These are phyloP conservation scores for Holacanthus passer DNA, from an alignment of 2,113 vertebrate species.

Conservation along the genomic window DNA sequence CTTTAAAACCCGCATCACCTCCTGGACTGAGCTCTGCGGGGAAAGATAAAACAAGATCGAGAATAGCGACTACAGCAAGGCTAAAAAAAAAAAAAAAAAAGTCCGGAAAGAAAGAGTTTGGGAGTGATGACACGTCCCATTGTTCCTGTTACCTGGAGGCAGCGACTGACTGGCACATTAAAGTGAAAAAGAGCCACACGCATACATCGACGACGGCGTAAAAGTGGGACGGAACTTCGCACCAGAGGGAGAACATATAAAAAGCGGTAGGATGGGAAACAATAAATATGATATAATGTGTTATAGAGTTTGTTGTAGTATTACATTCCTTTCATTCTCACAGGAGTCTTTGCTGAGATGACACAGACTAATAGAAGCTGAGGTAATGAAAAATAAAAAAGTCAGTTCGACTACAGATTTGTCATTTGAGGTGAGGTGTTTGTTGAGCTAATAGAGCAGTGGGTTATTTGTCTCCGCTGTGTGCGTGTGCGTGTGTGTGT, in stretches of 20 bases:
- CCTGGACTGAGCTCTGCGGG: conserved; percentile 33
- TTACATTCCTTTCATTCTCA: conserved; percentile 10
- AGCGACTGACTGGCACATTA: conserved; percentile 50
- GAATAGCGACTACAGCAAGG: conserved; percentile 19
- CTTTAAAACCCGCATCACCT: conserved; percentile 33
- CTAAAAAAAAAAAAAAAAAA: not conserved
- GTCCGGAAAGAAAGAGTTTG: conserved; percentile 13
- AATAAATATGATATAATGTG: conserved; percentile 50
- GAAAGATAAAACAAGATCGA: conserved; percentile 46
- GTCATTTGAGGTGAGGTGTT: conserved; percentile 58
- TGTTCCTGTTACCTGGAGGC: conserved; percentile 51
- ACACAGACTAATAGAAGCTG: conserved; percentile 43
- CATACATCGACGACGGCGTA: conserved; percentile 28
- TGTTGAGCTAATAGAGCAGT: conserved; percentile 67
- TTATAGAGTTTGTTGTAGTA: not conserved
- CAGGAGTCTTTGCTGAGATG: conserved; percentile 28
- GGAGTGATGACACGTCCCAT: conserved; percentile 37
- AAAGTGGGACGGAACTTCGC: conserved; percentile 32
- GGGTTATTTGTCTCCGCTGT: conserved; percentile 50
- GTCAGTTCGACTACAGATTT: conserved; percentile 48
- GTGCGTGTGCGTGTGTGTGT: conserved; percentile 24
- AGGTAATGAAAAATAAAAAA: conserved; percentile 64
- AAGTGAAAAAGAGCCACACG: conserved; percentile 54
- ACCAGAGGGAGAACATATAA: conserved; percentile 45
- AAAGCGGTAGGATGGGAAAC: conserved; percentile 37